A percentile compares a stretch with the other conserved stretches of the same genome.
Evolutionary conservation across 2,888 invertebrate species (phyloP).

Genomic region (Sminthurinus aureus): DNA sequence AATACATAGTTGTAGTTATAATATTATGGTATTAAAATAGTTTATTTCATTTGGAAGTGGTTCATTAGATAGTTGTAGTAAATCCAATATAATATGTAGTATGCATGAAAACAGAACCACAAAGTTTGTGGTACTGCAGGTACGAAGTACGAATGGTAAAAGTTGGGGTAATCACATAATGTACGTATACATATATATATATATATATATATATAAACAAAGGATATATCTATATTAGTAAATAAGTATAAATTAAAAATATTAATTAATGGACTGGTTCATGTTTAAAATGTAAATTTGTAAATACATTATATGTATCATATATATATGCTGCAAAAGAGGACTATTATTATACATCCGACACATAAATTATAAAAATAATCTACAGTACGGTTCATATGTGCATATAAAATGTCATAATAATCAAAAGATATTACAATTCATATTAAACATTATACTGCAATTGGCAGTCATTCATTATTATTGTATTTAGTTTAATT

Average conservation of each 20-base stretch:
- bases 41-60: too few species aligned
- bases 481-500: too few species aligned
- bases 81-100: neutral
- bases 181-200: neutral
- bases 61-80: too few species aligned
- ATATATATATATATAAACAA: neutral
- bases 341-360: too few species aligned
- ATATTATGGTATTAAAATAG: too few species aligned
- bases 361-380: too few species aligned
- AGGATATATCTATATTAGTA: neutral
- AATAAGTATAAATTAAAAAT: neutral
- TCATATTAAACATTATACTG: too few species aligned
- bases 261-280: conserved; percentile 10
- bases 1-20: too few species aligned
- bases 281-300: conserved; percentile 3
- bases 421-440: too few species aligned
- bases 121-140: neutral
- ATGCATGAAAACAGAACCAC: neutral
- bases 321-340: neutral
- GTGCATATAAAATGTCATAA: too few species aligned
- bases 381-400: too few species aligned
- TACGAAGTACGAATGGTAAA: neutral
- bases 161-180: neutral
- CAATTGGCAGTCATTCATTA: too few species aligned
- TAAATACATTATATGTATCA: neutral